phyloP scores from a whole-genome alignment of 1,140 invertebrate species.

The Branchinecta lynchi region DNA sequence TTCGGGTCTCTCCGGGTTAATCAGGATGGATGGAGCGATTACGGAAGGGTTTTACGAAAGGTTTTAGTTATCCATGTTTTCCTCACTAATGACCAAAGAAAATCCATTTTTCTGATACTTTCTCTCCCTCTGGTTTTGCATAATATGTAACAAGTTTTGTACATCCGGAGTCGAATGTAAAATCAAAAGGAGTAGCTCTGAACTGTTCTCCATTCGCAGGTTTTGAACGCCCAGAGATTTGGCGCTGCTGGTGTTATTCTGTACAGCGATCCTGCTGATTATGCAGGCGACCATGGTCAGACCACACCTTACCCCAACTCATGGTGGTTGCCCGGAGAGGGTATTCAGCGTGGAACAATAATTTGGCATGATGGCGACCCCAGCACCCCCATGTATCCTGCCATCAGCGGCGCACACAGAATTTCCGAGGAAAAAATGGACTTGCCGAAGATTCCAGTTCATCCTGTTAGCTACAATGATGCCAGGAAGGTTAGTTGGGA shows the following conservation, averaged over 20 bases:
- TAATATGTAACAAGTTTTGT: too few relatives aligned
- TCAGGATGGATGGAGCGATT: too few relatives aligned
- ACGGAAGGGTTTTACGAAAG: too few relatives aligned
- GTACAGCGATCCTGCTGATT: slow-evolving; percentile 36
- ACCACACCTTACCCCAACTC: slow-evolving; percentile 32
- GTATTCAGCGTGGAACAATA: slow-evolving; percentile 31
- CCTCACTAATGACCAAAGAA: too few relatives aligned
- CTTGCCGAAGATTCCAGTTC: slow-evolving; percentile 24
- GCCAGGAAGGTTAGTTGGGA: slow-evolving; percentile 20
- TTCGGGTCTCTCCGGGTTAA: too few relatives aligned
- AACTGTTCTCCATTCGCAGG: slow-evolving; percentile 13
- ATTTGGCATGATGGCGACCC: slow-evolving; percentile 35
- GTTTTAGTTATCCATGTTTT: too few relatives aligned
- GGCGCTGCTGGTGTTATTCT: slow-evolving; percentile 25
- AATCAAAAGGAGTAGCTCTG: too few relatives aligned
- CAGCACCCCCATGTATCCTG: slow-evolving; percentile 34
- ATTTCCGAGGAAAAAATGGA: slow-evolving; percentile 22
- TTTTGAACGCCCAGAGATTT: slow-evolving; percentile 24
- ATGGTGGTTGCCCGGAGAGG: slow-evolving; percentile 36
- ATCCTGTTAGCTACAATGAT: slow-evolving; percentile 26
- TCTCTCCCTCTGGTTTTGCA: too few relatives aligned
- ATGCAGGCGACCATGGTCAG: slow-evolving; percentile 25
- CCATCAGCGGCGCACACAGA: slow-evolving; percentile 24
- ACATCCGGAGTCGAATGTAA: too few relatives aligned
- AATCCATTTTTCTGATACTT: too few relatives aligned